These are phyloP conservation scores for Mamestra configurata DNA, from an alignment of 1,140 invertebrate genomes.

Conservation along the genomic window DNA sequence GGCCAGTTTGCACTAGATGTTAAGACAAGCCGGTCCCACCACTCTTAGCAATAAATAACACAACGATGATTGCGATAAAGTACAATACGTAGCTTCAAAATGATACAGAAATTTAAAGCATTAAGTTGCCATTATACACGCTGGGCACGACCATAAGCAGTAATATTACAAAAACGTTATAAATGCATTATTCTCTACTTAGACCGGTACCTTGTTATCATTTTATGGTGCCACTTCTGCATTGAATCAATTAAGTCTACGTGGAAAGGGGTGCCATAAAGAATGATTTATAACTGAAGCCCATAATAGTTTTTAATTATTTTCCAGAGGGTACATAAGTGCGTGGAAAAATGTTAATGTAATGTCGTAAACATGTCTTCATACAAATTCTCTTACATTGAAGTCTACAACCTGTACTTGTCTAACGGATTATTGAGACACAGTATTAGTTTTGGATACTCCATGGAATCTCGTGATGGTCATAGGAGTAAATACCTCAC, in stretches of 20 bases:
- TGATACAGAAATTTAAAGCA: conserved; percentile 35
- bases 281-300: conserved; percentile 74
- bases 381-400: conserved; percentile 6
- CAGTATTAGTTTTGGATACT: neutral
- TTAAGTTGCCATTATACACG: conserved; percentile 23
- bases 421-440: neutral
- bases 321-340: conserved; percentile 63
- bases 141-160: conserved; percentile 13
- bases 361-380: conserved; percentile 30
- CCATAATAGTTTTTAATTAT: conserved; percentile 83
- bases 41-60: conserved; percentile 32
- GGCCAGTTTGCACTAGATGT: neutral
- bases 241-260: conserved; percentile 77
- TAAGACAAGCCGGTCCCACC: neutral
- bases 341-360: conserved; percentile 44
- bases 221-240: conserved; percentile 70
- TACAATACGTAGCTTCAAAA: neutral
- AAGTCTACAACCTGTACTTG: neutral
- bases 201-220: conserved; percentile 72
- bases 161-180: conserved; percentile 47
- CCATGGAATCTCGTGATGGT: neutral
- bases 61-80: conserved; percentile 11
- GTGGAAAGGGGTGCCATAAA: conserved; percentile 77
- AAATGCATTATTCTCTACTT: conserved; percentile 56
- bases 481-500: neutral